Percentiles rank a stretch among this genome's conserved stretches.
Conservation (phyloP, 2,797 vertebrate species). For the Forpus xanthops region DNA sequence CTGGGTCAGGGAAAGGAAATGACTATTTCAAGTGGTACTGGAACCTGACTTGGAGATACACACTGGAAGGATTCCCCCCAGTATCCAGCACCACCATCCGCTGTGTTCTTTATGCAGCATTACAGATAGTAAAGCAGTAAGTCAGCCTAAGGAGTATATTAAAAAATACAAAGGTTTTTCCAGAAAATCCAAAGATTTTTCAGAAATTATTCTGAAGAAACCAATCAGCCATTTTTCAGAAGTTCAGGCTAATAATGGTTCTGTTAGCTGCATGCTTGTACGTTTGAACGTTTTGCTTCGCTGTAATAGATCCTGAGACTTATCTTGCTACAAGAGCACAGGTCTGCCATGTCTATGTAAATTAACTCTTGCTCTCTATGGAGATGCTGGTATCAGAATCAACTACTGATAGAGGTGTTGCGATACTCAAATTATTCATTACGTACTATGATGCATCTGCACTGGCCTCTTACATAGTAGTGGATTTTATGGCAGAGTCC, state of each 20-base stretch:
- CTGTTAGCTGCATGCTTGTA: neutral
- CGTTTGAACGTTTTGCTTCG: neutral
- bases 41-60: neutral
- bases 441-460: neutral
- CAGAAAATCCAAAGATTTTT: neutral
- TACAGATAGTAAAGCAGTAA: neutral
- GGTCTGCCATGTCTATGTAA: neutral
- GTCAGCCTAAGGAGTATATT: neutral
- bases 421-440: neutral
- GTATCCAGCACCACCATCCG: neutral
- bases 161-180: neutral
- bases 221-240: neutral
- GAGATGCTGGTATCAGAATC: neutral
- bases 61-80: neutral
- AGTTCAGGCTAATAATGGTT: neutral
- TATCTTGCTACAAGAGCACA: neutral
- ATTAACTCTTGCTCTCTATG: neutral
- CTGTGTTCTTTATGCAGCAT: neutral
- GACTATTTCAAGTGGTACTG: neutral
- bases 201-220: neutral
- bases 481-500: neutral
- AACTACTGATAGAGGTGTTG: neutral
- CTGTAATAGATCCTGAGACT: neutral
- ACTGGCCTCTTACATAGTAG: neutral
- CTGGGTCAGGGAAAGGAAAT: neutral